Percentiles rank a stretch among this genome's conserved stretches.
Evolutionary conservation across 1,140 invertebrate genomes (phyloP).

Genomic region (Pectinophora gossypiella): DNA sequence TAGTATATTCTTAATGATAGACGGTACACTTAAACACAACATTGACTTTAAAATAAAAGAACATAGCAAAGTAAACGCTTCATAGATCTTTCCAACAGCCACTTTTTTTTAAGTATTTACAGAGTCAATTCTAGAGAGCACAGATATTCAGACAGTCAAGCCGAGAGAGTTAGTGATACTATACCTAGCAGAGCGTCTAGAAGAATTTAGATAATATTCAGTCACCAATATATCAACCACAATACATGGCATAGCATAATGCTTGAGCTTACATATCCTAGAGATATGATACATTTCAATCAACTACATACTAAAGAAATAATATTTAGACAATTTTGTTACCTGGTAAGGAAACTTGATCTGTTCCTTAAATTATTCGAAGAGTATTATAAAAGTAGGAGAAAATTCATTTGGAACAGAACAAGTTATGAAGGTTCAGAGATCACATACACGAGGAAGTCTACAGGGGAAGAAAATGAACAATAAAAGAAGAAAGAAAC

Average conservation of each 20-base stretch:
- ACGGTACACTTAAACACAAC: conserved; percentile 48
- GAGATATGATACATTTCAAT: conserved; percentile 8
- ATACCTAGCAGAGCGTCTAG: conserved; percentile 5
- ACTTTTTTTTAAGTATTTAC: conserved; percentile 28
- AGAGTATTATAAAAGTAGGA: too few species aligned
- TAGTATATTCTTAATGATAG: conserved; percentile 10
- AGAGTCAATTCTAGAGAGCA: conserved; percentile 3
- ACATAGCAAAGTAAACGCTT: conserved; percentile 38
- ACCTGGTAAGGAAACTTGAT: conserved; percentile 12
- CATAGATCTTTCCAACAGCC: conserved; percentile 24
- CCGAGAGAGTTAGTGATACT: not conserved
- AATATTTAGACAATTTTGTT: conserved; percentile 1
- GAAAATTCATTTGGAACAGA: too few species aligned
- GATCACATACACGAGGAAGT: conserved; percentile 34
- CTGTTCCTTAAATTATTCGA: conserved; percentile 15
- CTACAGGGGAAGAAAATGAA: conserved; percentile 53
- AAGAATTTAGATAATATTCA: conserved; percentile 8
- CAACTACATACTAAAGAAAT: not conserved
- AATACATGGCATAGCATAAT: not conserved
- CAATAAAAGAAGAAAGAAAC: conserved; percentile 45
- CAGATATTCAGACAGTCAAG: conserved; percentile 2
- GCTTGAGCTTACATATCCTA: conserved; percentile 13
- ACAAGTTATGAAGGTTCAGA: conserved; percentile 9
- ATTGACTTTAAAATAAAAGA: conserved; percentile 57
- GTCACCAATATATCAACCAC: not conserved